Conservation (phyloP, 2,113 vertebrate species). For the Propithecus coquereli region DNA sequence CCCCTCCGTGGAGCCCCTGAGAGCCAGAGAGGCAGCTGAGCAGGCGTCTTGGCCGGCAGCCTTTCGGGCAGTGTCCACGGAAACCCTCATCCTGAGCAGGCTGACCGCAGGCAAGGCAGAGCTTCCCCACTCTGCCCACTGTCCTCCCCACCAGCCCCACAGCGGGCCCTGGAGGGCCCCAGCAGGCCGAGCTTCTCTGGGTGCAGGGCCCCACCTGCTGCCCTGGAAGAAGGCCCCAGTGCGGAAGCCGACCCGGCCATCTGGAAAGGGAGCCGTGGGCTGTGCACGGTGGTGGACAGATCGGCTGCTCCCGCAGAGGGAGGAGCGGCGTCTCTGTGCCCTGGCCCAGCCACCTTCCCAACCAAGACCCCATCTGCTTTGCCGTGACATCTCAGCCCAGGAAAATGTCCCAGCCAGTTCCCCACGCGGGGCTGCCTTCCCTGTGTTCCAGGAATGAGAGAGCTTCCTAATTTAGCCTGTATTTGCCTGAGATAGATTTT, state of each 20-base stretch:
- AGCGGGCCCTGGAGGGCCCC: neutral
- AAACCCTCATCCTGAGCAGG: neutral
- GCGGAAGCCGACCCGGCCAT: neutral
- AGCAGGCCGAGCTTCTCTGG: neutral
- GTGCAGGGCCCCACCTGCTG: neutral
- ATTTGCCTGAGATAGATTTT: slow-evolving; percentile 84
- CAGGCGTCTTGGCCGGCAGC: neutral
- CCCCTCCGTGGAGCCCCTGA: neutral
- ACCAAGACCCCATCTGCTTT: slow-evolving; percentile 54
- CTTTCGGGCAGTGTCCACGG: neutral
- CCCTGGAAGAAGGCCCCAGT: neutral
- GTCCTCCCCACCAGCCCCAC: neutral
- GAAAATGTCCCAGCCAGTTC: slow-evolving; percentile 50
- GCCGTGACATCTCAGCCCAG: slow-evolving; percentile 29
- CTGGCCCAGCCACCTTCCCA: neutral
- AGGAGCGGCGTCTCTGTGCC: neutral
- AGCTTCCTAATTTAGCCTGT: slow-evolving; percentile 83
- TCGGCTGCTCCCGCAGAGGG: neutral
- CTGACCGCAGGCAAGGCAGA: neutral
- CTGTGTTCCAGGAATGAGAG: slow-evolving; percentile 60
- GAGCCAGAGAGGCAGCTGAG: neutral
- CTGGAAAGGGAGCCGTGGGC: neutral
- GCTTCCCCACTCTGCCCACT: neutral
- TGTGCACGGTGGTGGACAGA: neutral
- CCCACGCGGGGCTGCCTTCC: neutral